These are phyloP conservation scores for Philaethria dido DNA, from an alignment of 2,888 invertebrate genomes.

Conservation along the genomic window DNA sequence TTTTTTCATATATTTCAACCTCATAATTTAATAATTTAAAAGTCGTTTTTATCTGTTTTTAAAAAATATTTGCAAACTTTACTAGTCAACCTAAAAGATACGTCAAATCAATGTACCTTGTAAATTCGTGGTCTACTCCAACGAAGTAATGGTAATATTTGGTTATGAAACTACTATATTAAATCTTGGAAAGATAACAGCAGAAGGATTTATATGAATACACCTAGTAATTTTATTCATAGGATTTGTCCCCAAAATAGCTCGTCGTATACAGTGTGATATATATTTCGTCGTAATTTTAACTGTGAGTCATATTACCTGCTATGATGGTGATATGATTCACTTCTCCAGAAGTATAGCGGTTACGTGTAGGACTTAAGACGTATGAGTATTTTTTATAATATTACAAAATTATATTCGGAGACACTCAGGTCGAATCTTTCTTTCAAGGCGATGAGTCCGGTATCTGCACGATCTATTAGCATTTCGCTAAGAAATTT, in stretches of 20 bases:
- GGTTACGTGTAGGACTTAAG: too few relatives aligned
- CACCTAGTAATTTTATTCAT: conserved; percentile 15
- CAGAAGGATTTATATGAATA: neutral
- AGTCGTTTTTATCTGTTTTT: too few relatives aligned
- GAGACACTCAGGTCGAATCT: too few relatives aligned
- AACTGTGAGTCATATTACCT: neutral
- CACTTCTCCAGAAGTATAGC: too few relatives aligned
- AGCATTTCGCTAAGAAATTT: too few relatives aligned
- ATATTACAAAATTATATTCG: too few relatives aligned
- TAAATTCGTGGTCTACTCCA: neutral
- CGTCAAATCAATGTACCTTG: neutral
- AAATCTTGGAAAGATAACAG: conserved; percentile 2
- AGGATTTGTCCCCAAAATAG: conserved; percentile 4
- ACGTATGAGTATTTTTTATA: too few relatives aligned
- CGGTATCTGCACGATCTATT: too few relatives aligned
- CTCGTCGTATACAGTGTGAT: neutral
- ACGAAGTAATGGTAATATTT: neutral
- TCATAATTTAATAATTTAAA: too few relatives aligned
- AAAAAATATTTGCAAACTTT: neutral
- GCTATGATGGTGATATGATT: too few relatives aligned
- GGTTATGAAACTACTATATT: neutral
- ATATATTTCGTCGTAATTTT: neutral
- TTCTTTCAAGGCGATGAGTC: too few relatives aligned
- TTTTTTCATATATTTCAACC: too few relatives aligned
- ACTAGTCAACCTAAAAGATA: neutral